Conservation (phyloP, 2,113 vertebrate species). For the Lophius piscatorius region DNA sequence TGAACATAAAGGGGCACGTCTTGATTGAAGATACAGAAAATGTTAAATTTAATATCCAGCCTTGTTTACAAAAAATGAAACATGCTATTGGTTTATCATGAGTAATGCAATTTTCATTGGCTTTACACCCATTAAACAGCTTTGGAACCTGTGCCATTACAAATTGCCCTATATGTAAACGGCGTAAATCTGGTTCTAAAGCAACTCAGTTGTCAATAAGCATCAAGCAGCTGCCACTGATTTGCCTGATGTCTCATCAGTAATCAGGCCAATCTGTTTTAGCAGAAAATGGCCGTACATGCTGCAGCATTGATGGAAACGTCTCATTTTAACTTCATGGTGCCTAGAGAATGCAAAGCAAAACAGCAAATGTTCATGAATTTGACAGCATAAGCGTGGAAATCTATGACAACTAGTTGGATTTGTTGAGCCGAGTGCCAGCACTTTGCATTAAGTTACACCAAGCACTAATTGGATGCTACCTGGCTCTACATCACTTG, state of each 20-base stretch:
- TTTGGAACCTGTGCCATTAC: conserved; percentile 58
- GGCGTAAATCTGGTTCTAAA: conserved; percentile 66
- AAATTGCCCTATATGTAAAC: conserved; percentile 72
- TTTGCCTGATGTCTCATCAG: conserved; percentile 67
- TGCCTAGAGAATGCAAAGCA: conserved; percentile 77
- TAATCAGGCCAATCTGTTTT: conserved; percentile 80
- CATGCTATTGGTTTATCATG: conserved; percentile 42
- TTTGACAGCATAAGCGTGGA: conserved; percentile 77
- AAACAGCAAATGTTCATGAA: conserved; percentile 76
- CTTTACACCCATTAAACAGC: conserved; percentile 59
- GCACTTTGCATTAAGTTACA: conserved; percentile 81
- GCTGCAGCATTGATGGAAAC: conserved; percentile 63
- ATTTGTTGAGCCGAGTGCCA: conserved; percentile 72
- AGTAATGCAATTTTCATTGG: conserved; percentile 42
- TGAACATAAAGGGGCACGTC: conserved; percentile 36
- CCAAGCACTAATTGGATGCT: conserved; percentile 81
- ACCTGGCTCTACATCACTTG: conserved; percentile 81
- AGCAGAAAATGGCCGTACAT: conserved; percentile 71
- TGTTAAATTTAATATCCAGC: conserved; percentile 61
- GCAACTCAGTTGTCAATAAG: conserved; percentile 73
- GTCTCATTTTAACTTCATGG: conserved; percentile 78
- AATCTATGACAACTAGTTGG: conserved; percentile 78
- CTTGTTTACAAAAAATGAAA: conserved; percentile 44
- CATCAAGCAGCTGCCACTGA: conserved; percentile 65
- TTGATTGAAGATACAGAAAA: conserved; percentile 52